A percentile compares a stretch with the other conserved stretches of the same genome.
These are phyloP conservation scores for Nycticorax nycticorax DNA, from an alignment of 2,113 vertebrate genomes.

Conservation along the genomic window DNA sequence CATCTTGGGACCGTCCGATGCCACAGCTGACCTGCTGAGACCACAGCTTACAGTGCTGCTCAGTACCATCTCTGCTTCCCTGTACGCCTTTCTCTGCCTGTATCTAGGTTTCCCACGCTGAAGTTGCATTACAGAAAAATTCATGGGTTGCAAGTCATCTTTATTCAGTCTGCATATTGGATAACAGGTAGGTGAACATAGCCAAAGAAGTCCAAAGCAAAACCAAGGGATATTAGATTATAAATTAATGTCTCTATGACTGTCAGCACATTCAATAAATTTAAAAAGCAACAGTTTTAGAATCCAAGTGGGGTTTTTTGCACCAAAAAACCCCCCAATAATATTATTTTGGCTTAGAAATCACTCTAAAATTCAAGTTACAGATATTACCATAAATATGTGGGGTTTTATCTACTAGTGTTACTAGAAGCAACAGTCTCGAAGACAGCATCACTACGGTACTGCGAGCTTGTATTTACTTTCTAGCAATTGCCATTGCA, in stretches of 20 bases:
- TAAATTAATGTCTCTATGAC: background rate
- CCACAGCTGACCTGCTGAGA: background rate
- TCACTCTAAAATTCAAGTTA: background rate
- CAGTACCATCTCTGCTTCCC: background rate
- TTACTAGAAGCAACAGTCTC: background rate
- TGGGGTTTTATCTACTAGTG: background rate
- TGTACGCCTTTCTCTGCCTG: background rate
- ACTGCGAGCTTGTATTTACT: background rate
- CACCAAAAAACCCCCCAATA: no score
- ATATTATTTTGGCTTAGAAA: background rate
- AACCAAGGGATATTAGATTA: background rate
- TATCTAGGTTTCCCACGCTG: background rate
- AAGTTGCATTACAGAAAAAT: background rate
- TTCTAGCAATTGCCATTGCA: background rate
- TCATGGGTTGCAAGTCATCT: background rate
- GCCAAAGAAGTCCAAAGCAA: background rate
- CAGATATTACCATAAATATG: background rate
- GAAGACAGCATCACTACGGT: background rate
- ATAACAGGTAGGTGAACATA: background rate
- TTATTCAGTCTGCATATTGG: background rate
- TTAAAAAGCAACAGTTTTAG: background rate
- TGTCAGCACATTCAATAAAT: background rate
- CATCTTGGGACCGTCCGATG: background rate
- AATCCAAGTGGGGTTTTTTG: background rate
- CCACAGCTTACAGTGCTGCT: background rate